These are phyloP conservation scores for honey bee (Apis mellifera) DNA, from an alignment of 1,140 invertebrate genomes.

Conservation along the genomic window Amel_HAv3.1 CM009942.2:5163001-5163500, in stretches of 20 bases:
- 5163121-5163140: too few species aligned
- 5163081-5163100: too few species aligned
- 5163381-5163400: neutral
- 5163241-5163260: neutral
- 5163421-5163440: neutral
- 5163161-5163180: too few species aligned
- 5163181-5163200: too few species aligned
- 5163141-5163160: too few species aligned
- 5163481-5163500: constrained; percentile 53
- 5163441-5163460: constrained; percentile 7
- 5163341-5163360: constrained; percentile 22
- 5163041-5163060: too few species aligned
- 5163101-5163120: too few species aligned
- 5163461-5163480: constrained; percentile 51
- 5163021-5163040: too few species aligned
- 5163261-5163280: neutral
- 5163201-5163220: too few species aligned
- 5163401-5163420: neutral
- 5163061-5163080: too few species aligned
- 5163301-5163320: neutral
- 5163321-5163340: constrained; percentile 9
- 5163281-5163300: neutral
- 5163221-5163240: too few species aligned
- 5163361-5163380: neutral
- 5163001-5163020: too few species aligned